phyloP scores from a whole-genome alignment of 2,888 invertebrate genomes.

The Helicoverpa assulta region DNA sequence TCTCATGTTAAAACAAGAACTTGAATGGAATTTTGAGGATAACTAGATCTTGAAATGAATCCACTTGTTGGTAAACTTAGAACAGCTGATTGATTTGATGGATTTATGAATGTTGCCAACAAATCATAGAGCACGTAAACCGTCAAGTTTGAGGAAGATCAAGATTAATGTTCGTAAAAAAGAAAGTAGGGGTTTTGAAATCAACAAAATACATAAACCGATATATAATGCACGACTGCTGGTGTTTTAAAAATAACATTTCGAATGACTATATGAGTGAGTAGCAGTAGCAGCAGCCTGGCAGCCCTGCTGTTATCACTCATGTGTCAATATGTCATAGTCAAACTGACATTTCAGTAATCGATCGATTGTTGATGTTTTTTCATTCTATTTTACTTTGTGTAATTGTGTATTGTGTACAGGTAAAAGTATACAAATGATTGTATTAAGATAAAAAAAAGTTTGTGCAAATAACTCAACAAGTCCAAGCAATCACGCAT shows the following conservation, averaged over 20 bases:
- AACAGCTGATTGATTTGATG: constrained; percentile 35
- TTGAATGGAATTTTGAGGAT: neutral
- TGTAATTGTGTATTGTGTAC: neutral
- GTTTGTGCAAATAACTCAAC: neutral
- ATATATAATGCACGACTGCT: too few species aligned
- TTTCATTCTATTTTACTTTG: constrained; percentile 18
- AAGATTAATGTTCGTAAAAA: too few species aligned
- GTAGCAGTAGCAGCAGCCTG: neutral
- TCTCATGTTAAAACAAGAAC: neutral
- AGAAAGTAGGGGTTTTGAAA: too few species aligned
- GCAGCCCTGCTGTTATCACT: neutral
- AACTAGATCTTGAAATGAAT: neutral
- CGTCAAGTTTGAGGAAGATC: too few species aligned
- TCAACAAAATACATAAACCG: too few species aligned
- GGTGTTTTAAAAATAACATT: too few species aligned
- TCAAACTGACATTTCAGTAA: constrained; percentile 37
- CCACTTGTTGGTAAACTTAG: constrained; percentile 2
- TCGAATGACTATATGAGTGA: too few species aligned
- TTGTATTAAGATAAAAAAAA: constrained; percentile 13
- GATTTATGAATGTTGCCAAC: neutral
- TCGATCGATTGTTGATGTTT: constrained; percentile 59
- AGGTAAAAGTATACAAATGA: constrained; percentile 11
- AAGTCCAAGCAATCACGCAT: neutral
- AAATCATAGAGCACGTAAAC: neutral
- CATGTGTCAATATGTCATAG: constrained; percentile 4